Conservation (phyloP, 2,113 vertebrate genomes). For the Tichodroma muraria region DNA sequence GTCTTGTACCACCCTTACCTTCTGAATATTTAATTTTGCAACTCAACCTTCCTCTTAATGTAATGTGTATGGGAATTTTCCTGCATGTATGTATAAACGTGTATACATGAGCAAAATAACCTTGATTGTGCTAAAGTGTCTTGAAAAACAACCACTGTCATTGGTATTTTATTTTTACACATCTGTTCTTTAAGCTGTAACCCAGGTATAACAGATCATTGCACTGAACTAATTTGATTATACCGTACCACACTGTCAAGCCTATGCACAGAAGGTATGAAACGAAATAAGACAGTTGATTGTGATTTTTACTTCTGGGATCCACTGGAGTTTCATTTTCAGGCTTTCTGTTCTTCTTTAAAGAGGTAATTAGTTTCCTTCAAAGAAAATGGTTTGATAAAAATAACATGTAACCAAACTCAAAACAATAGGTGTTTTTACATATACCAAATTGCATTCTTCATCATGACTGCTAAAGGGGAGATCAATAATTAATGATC, state of each 20-base stretch:
- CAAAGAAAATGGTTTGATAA: background rate
- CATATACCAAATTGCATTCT: background rate
- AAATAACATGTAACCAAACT: background rate
- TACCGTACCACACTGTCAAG: background rate
- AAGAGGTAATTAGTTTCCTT: background rate
- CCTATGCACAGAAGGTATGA: background rate
- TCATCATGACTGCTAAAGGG: conserved; percentile 69
- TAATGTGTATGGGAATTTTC: background rate
- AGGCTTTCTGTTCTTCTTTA: background rate
- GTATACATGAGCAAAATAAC: background rate
- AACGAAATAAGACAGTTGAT: background rate
- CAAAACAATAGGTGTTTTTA: background rate
- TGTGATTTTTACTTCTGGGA: background rate
- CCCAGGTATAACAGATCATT: background rate
- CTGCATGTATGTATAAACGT: background rate
- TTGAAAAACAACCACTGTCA: background rate
- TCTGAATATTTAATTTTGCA: background rate
- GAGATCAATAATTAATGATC: conserved; percentile 84
- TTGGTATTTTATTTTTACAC: background rate
- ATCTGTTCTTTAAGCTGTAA: background rate
- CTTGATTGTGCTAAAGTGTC: background rate
- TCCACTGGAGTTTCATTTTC: background rate
- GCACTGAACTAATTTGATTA: background rate
- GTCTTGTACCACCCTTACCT: background rate
- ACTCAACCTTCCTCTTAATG: background rate